Evolutionary conservation across 2,888 invertebrate genomes (phyloP).

Genomic region (Ctena decussata): DNA sequence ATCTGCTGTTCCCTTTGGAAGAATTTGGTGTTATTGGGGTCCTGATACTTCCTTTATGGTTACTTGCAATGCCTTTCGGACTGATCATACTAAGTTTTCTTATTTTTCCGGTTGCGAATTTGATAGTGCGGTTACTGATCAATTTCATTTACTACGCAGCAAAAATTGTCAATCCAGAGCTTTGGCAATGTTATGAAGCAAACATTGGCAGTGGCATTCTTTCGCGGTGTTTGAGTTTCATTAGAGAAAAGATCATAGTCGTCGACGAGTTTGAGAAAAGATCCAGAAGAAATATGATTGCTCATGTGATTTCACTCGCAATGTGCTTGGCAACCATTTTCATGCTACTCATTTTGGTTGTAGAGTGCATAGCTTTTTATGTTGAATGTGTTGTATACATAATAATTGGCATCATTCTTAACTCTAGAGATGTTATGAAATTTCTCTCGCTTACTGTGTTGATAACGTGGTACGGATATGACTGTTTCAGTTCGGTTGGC

Average conservation of each 20-base stretch:
- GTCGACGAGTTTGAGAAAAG: constrained; percentile 22
- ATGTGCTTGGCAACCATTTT: constrained; percentile 41
- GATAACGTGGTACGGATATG: background rate
- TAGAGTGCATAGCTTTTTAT: constrained; percentile 21
- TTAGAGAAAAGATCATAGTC: constrained; percentile 27
- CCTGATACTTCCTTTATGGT: background rate
- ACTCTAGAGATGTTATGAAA: constrained; percentile 11
- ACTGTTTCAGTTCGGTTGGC: constrained; percentile 12
- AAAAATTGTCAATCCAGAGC: background rate
- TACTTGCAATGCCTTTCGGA: background rate
- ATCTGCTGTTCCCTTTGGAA: background rate
- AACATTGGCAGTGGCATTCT: background rate
- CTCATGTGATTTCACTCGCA: background rate
- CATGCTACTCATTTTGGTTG: constrained; percentile 28
- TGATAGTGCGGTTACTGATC: background rate
- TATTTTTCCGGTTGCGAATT: constrained; percentile 4
- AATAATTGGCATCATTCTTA: constrained; percentile 10
- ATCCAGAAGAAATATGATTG: constrained; percentile 21
- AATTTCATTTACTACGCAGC: background rate
- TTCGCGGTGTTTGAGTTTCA: background rate
- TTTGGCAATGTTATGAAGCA: background rate
- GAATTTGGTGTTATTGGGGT: constrained; percentile 1
- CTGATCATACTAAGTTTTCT: background rate
- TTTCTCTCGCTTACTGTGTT: background rate
- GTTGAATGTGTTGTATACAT: background rate